Percentiles rank a stretch among this genome's conserved stretches.
Evolutionary conservation across 2,113 vertebrate genomes (phyloP).

Genomic region (Nansenia antarctica): DNA sequence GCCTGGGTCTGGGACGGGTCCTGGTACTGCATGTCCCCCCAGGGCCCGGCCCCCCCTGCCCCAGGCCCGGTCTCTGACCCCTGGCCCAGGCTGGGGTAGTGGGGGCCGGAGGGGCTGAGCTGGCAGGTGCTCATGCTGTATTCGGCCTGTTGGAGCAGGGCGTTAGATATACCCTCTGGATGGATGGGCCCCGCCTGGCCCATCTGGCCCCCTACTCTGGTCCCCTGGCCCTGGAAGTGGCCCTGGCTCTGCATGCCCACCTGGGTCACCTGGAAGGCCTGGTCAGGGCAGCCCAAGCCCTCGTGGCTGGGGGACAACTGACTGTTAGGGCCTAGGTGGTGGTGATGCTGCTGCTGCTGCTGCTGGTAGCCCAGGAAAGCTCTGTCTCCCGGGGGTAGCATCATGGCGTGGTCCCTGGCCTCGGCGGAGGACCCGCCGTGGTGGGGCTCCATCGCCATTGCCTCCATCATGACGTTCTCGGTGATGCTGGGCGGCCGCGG

Average conservation of each 20-base stretch:
- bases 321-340: constrained; percentile 57
- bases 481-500: constrained; percentile 89
- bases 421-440: constrained; percentile 41
- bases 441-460: constrained; percentile 78
- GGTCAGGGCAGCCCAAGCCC: constrained; percentile 67
- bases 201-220: constrained; percentile 42
- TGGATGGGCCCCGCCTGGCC: constrained; percentile 47
- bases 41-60: constrained; percentile 45
- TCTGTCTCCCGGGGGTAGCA: constrained; percentile 70
- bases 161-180: constrained; percentile 63
- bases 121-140: constrained; percentile 83
- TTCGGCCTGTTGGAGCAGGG: constrained; percentile 76
- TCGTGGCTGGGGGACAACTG: constrained; percentile 72
- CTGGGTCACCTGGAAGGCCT: constrained; percentile 58
- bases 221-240: constrained; percentile 42
- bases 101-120: constrained; percentile 76
- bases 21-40: constrained; percentile 77
- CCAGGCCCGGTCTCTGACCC: constrained; percentile 39
- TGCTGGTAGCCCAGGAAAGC: constrained; percentile 79
- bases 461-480: constrained; percentile 86
- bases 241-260: constrained; percentile 49
- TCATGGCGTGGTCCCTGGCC: constrained; percentile 64
- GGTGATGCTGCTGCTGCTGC: constrained; percentile 63
- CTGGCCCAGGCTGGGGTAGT: constrained; percentile 64
- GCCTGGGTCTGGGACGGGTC: constrained; percentile 59